phyloP scores from a whole-genome alignment of 2,113 vertebrate genomes.

The Halcyon malimbica region DNA sequence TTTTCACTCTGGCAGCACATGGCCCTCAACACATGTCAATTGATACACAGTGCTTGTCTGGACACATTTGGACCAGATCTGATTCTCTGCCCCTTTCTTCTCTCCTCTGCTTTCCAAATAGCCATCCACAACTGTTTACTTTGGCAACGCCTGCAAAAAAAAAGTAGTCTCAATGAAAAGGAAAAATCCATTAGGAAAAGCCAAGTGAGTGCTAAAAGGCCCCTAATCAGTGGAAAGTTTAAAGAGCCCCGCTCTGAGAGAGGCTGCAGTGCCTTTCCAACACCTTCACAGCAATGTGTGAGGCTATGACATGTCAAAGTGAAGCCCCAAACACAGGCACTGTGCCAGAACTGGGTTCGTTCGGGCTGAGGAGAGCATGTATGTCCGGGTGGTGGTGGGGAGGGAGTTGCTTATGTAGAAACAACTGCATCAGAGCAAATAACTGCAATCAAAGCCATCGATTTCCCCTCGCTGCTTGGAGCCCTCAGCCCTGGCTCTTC shows the following conservation, averaged over 20 bases:
- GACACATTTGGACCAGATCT: conserved; percentile 14
- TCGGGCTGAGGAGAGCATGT: background rate
- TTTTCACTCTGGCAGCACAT: conserved; percentile 14
- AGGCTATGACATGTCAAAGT: conserved; percentile 65
- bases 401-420: background rate
- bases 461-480: background rate
- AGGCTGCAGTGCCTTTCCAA: conserved; percentile 58
- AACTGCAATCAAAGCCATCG: background rate
- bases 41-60: conserved; percentile 18
- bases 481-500: background rate
- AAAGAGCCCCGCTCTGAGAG: conserved; percentile 52
- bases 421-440: background rate
- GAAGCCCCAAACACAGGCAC: conserved; percentile 53
- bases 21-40: background rate
- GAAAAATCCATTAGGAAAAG: conserved; percentile 72
- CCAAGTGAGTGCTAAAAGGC: conserved; percentile 68
- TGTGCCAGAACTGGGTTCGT: conserved; percentile 13
- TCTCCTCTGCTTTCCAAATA: conserved; percentile 43
- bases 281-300: conserved; percentile 63
- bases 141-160: conserved; percentile 42
- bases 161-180: conserved; percentile 38
- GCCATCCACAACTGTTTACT: conserved; percentile 42
- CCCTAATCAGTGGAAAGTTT: conserved; percentile 70
- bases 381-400: background rate
- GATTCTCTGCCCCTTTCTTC: conserved; percentile 32